phyloP scores from a whole-genome alignment of 2,113 vertebrate species.

The human (Homo sapiens) region DNA sequence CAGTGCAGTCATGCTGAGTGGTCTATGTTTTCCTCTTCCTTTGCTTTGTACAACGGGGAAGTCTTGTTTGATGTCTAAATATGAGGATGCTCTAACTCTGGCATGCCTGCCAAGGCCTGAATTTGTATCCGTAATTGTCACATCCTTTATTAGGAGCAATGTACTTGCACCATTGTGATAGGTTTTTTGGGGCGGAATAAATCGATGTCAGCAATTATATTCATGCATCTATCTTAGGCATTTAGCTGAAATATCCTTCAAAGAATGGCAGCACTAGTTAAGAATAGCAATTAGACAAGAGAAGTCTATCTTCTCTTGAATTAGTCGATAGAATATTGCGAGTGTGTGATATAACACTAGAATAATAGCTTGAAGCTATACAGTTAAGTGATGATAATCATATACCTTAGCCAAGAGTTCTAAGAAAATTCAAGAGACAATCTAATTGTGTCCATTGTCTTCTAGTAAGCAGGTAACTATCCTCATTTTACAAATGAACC shows the following conservation, averaged over 20 bases:
- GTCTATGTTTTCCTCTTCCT: constrained; percentile 86
- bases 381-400: neutral
- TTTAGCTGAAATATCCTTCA: neutral
- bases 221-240: neutral
- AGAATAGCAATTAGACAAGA: neutral
- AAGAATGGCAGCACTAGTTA: neutral
- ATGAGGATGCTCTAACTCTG: constrained; percentile 79
- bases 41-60: constrained; percentile 80
- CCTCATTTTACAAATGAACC: neutral
- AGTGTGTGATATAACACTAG: neutral
- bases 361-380: constrained; percentile 2
- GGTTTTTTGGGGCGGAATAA: neutral
- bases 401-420: neutral
- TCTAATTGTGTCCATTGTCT: neutral
- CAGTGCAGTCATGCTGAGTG: constrained; percentile 81
- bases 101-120: constrained; percentile 79
- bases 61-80: constrained; percentile 84
- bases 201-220: constrained; percentile 59
- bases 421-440: neutral
- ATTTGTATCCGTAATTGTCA: constrained; percentile 82
- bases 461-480: neutral
- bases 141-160: constrained; percentile 66
- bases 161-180: constrained; percentile 2
- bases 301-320: no score
- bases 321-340: neutral